phyloP scores from a whole-genome alignment of 2,113 vertebrate genomes.

The Cervus canadensis region DNA sequence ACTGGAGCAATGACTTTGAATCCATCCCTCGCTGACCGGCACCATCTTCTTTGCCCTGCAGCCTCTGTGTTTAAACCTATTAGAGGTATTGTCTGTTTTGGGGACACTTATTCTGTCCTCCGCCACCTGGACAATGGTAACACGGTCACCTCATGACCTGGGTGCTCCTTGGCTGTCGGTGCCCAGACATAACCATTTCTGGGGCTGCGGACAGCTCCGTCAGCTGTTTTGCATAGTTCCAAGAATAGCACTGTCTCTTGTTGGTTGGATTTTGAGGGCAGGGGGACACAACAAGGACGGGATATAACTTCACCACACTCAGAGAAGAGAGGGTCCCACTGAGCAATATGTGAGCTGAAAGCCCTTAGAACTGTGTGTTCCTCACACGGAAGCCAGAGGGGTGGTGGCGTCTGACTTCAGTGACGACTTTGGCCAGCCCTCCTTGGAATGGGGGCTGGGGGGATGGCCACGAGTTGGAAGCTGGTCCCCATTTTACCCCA shows the following conservation, averaged over 20 bases:
- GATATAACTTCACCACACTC: background rate
- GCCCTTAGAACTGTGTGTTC: background rate
- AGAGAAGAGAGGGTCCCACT: background rate
- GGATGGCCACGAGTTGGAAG: background rate
- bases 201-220: background rate
- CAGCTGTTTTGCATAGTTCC: background rate
- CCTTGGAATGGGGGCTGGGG: fast-evolving
- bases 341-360: background rate
- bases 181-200: background rate
- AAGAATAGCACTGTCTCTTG: background rate
- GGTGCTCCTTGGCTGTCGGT: background rate
- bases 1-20: background rate
- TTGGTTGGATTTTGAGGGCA: background rate
- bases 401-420: background rate
- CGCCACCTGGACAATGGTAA: background rate
- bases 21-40: background rate
- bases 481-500: background rate
- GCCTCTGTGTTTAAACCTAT: background rate
- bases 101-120: background rate
- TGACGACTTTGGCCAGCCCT: background rate
- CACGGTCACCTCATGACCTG: fast-evolving
- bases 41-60: background rate
- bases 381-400: background rate
- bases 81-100: background rate
- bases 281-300: background rate